Evolutionary conservation across 2,113 vertebrate species (phyloP).

Genomic region (Poecilia latipinna): DNA sequence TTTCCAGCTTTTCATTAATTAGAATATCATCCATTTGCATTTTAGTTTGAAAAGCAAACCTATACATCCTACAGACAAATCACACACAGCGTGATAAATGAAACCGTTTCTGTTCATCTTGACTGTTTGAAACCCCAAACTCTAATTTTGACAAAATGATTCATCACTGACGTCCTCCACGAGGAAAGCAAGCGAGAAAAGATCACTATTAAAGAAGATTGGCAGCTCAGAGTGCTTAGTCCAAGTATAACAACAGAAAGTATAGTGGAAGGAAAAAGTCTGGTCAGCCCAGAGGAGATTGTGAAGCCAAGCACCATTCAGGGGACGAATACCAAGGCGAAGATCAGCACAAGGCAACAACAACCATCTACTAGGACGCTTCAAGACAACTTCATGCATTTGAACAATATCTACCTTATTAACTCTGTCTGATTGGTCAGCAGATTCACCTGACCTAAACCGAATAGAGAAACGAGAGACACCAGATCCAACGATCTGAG

Average conservation of each 20-base stretch:
- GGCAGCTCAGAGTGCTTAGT: no score
- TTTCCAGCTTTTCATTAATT: no score
- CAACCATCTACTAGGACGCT: background rate
- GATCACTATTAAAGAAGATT: background rate
- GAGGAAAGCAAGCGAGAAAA: background rate
- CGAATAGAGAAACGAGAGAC: no score
- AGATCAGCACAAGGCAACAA: background rate
- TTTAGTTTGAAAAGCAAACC: no score
- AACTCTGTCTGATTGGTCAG: no score
- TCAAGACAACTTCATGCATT: background rate
- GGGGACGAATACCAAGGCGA: no score
- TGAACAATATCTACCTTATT: no score
- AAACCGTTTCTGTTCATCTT: background rate
- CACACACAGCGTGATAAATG: background rate
- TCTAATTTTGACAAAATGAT: background rate
- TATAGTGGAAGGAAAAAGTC: background rate
- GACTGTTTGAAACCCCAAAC: background rate
- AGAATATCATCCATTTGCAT: no score
- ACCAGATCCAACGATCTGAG: no score
- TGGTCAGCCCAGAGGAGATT: background rate
- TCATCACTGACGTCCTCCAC: background rate
- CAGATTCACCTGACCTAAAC: no score
- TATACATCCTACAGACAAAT: no score
- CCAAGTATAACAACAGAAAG: background rate
- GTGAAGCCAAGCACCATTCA: background rate